Conservation (phyloP, 2,797 vertebrate species). For the Peromyscus eremicus region DNA sequence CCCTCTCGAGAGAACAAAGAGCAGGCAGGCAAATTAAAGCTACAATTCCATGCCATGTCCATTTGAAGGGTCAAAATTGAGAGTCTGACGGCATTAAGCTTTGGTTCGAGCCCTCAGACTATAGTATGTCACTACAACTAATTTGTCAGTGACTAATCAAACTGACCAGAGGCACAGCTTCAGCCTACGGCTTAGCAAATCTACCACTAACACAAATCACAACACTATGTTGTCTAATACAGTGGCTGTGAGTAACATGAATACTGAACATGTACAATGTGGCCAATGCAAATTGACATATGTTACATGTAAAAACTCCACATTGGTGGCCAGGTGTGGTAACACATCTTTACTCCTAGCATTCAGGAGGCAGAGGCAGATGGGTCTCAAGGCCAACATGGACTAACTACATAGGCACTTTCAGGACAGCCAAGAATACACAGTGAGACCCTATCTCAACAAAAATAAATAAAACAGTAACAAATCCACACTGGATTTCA, state of each 20-base stretch:
- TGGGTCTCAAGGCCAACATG: neutral
- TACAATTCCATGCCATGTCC: neutral
- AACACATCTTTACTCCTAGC: neutral
- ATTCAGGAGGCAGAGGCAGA: neutral
- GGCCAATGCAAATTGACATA: neutral
- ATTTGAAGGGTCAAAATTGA: slow-evolving; percentile 35
- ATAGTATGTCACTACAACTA: neutral
- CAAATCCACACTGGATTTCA: neutral
- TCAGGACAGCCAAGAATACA: neutral
- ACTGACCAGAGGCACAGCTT: neutral
- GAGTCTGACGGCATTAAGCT: slow-evolving; percentile 5
- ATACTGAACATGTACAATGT: neutral
- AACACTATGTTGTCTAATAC: neutral
- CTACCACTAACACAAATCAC: neutral
- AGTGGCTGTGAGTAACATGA: too few relatives aligned
- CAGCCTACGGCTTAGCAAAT: slow-evolving; percentile 2
- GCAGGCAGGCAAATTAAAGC: slow-evolving; percentile 45
- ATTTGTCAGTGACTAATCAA: slow-evolving; percentile 27
- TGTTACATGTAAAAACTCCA: neutral
- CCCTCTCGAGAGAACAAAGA: slow-evolving; percentile 56
- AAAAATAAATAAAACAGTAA: neutral
- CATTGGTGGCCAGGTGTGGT: neutral
- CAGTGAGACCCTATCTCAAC: neutral
- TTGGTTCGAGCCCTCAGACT: neutral
- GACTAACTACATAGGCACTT: neutral